A percentile compares a stretch with the other conserved stretches of the same genome.
These are phyloP conservation scores for Prionace glauca DNA, from an alignment of 2,797 vertebrate genomes.

Conservation along the genomic window DNA sequence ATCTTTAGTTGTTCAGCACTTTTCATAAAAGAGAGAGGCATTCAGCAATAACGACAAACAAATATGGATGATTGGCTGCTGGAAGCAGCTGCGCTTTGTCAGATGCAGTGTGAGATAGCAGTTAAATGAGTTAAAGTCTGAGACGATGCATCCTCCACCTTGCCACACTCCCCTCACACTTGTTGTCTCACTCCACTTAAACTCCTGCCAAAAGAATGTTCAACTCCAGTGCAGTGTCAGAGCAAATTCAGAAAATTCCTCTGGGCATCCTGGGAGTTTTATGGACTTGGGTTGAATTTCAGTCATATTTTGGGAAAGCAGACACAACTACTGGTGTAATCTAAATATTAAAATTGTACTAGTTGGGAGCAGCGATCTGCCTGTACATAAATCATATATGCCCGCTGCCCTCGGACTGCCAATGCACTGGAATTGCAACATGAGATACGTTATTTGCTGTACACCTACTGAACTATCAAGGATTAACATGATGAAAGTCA, in stretches of 20 bases:
- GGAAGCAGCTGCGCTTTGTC: too few relatives aligned
- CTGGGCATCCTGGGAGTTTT: neutral
- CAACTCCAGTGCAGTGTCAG: neutral
- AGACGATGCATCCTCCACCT: neutral
- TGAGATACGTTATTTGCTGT: neutral
- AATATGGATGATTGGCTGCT: too few relatives aligned
- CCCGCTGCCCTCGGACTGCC: neutral
- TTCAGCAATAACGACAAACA: neutral
- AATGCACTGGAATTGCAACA: neutral
- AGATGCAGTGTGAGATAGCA: too few relatives aligned
- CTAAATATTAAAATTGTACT: neutral
- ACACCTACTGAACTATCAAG: neutral
- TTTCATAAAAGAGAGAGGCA: neutral
- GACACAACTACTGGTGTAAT: neutral
- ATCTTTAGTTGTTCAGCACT: neutral
- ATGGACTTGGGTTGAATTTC: neutral
- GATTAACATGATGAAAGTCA: neutral
- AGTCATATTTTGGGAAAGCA: neutral
- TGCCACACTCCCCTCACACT: neutral
- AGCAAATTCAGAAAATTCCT: neutral
- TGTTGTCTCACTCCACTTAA: neutral
- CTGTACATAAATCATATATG: neutral
- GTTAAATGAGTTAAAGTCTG: too few relatives aligned
- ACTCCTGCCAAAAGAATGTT: neutral
- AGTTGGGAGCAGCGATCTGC: neutral